Percentiles rank a stretch among this genome's conserved stretches.
phyloP scores from a whole-genome alignment of 2,888 invertebrate species.

The Conistra vaccinii region DNA sequence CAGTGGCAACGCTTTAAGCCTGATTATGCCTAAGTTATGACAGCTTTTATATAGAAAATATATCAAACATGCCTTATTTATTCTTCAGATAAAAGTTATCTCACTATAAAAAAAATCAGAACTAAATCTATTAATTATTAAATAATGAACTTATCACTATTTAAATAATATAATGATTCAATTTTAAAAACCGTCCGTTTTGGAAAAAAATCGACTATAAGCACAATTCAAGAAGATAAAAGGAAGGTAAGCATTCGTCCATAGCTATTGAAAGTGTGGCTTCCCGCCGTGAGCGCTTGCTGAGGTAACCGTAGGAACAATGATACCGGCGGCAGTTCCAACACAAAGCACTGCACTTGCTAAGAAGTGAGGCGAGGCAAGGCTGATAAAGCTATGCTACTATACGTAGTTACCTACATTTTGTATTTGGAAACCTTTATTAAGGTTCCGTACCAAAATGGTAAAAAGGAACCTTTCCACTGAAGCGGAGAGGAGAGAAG shows the following conservation, averaged over 20 bases:
- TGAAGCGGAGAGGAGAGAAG: no score
- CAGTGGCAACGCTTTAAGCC: neutral
- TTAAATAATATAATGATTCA: neutral
- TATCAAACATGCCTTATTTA: neutral
- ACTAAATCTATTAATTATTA: neutral
- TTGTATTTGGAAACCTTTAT: slow-evolving; percentile 4
- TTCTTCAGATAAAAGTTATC: neutral
- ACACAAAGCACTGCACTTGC: slow-evolving; percentile 55
- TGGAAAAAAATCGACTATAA: neutral
- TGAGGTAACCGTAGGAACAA: slow-evolving; percentile 33
- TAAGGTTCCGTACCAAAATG: no score
- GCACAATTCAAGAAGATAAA: slow-evolving; percentile 21
- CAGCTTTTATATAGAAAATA: neutral
- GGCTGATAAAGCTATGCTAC: slow-evolving; percentile 17
- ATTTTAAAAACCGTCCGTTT: neutral
- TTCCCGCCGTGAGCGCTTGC: slow-evolving; percentile 13
- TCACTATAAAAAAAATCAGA: neutral
- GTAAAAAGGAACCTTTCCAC: no score
- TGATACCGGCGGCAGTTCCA: slow-evolving; percentile 36
- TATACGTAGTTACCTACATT: neutral
- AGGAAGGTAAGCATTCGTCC: slow-evolving; percentile 23
- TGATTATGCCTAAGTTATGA: neutral
- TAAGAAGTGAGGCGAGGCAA: slow-evolving; percentile 45
- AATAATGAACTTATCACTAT: neutral
- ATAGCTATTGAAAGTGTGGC: slow-evolving; percentile 27